Conservation (phyloP, 64 coral and sea anemone genomes). For the Orbicella faveolata region DNA sequence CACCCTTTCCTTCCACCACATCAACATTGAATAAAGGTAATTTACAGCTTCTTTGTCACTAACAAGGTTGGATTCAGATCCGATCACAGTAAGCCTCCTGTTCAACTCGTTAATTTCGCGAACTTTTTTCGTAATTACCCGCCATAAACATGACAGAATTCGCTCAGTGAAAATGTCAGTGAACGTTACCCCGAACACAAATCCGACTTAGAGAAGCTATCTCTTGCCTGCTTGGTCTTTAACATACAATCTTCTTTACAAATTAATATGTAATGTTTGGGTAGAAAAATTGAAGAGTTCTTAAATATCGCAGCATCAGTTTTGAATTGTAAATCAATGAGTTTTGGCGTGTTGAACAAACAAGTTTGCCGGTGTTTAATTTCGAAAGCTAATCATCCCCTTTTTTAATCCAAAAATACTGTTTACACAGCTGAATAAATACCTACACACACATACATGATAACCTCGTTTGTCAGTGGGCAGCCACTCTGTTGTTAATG, state of each 20-base stretch:
- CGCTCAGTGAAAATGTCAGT: too few species aligned
- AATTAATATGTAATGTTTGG: too few species aligned
- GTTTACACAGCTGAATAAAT: not conserved
- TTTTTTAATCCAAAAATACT: not conserved
- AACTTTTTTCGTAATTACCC: too few species aligned
- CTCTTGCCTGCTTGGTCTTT: too few species aligned
- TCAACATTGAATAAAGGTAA: not conserved
- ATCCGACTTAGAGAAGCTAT: too few species aligned
- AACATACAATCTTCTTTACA: too few species aligned
- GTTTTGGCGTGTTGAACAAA: not conserved
- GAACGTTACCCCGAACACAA: too few species aligned
- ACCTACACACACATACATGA: not conserved
- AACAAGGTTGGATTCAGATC: not conserved
- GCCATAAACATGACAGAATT: too few species aligned
- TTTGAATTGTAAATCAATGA: not conserved
- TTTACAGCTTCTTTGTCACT: not conserved
- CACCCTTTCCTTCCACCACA: not conserved
- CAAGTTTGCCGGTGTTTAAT: not conserved
- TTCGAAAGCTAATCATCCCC: not conserved
- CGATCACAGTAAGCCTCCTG: too few species aligned
- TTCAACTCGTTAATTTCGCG: not conserved
- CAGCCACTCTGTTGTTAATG: not conserved
- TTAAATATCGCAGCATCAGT: too few species aligned
- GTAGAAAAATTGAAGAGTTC: too few species aligned
- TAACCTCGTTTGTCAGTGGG: not conserved